Conservation (phyloP, 1,140 invertebrate genomes). For the Heliconius nattereri region DNA sequence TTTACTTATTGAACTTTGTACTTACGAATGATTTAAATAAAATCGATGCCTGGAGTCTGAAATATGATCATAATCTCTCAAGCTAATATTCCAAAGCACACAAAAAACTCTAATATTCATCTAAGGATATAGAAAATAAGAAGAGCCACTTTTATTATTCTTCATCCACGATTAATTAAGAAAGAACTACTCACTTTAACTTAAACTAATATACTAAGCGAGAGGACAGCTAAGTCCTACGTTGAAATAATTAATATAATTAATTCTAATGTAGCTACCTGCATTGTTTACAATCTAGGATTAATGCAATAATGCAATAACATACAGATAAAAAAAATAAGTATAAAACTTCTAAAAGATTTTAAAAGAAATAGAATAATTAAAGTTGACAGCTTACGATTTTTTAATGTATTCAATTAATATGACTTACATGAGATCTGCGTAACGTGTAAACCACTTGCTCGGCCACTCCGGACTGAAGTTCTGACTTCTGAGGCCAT, state of each 20-base stretch:
- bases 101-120: background rate
- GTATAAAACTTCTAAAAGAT: background rate
- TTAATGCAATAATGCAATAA: background rate
- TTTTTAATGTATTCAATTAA: background rate
- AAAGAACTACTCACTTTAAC: background rate
- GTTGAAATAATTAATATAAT: slow-evolving; percentile 6
- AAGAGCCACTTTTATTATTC: background rate
- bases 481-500: slow-evolving; percentile 25
- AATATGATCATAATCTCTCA: no score
- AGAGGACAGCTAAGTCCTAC: slow-evolving; percentile 6
- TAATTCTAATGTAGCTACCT: background rate
- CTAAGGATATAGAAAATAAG: background rate
- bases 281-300: background rate
- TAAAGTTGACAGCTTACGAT: background rate
- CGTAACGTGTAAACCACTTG: slow-evolving; percentile 26
- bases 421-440: slow-evolving; percentile 28
- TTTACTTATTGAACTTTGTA: background rate
- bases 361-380: background rate
- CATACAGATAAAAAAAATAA: background rate
- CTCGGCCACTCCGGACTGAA: slow-evolving; percentile 34
- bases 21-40: background rate
- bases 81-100: no score
- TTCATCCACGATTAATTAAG: background rate
- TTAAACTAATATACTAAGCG: background rate
- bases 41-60: background rate